A percentile compares a stretch with the other conserved stretches of the same genome.
Evolutionary conservation across 1,140 invertebrate genomes (phyloP).

Genomic region (Scaptomyza montana): DNA sequence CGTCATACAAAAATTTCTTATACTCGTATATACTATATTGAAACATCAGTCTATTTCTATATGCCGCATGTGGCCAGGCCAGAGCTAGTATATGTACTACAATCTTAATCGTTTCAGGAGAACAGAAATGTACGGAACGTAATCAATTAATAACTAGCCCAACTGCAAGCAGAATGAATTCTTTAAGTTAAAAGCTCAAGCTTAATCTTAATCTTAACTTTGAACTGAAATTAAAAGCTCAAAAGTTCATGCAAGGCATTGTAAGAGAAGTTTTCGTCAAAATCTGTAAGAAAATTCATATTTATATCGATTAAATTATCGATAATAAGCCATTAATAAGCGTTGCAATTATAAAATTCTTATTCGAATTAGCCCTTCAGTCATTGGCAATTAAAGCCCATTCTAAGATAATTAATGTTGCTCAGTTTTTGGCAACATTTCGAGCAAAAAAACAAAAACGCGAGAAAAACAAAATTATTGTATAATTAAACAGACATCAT

Average conservation of each 20-base stretch:
- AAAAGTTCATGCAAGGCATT: too few species aligned
- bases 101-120: not conserved
- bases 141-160: too few species aligned
- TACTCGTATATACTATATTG: constrained; percentile 42
- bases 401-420: constrained; percentile 67
- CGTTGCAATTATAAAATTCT: not conserved
- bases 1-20: constrained; percentile 53
- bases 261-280: too few species aligned
- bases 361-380: constrained; percentile 35
- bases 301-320: not conserved
- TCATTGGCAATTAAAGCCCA: constrained; percentile 57
- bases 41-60: constrained; percentile 69
- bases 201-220: not conserved
- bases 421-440: constrained; percentile 44
- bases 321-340: constrained; percentile 17
- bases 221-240: not conserved
- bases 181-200: too few species aligned
- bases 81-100: constrained; percentile 52
- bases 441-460: constrained; percentile 45
- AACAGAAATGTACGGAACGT: not conserved
- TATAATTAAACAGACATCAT: constrained; percentile 49
- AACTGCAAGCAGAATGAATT: too few species aligned
- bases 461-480: constrained; percentile 45
- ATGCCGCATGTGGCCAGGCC: constrained; percentile 67
- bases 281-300: too few species aligned